phyloP scores from a whole-genome alignment of 2,888 invertebrate genomes.

The Asteroscopus sphinx region DNA sequence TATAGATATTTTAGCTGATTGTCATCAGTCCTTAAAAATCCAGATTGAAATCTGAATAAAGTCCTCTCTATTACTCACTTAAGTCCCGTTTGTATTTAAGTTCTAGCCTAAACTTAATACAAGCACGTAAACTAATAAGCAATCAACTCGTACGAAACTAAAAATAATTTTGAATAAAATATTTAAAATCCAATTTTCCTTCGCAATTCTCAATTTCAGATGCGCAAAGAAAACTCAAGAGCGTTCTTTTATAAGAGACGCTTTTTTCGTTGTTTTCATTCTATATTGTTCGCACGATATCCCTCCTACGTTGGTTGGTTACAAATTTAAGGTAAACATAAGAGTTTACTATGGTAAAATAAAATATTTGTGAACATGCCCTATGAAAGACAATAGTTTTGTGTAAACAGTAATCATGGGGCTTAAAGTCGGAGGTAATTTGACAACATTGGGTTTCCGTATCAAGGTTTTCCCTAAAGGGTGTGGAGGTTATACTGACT shows the following conservation, averaged over 20 bases:
- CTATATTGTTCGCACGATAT: background rate
- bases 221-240: slow-evolving; percentile 29
- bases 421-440: slow-evolving; percentile 5
- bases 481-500: no score
- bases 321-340: slow-evolving; percentile 9
- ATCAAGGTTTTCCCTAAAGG: no score
- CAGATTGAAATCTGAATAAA: no score
- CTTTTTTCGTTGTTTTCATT: slow-evolving; percentile 18
- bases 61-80: no score
- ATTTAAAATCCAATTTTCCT: slow-evolving; percentile 34
- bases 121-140: slow-evolving; percentile 22
- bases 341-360: background rate
- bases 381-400: background rate
- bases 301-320: background rate
- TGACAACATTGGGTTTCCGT: no score
- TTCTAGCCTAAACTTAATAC: slow-evolving; percentile 7
- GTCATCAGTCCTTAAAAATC: no score
- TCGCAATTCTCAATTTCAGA: slow-evolving; percentile 34
- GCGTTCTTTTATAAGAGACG: slow-evolving; percentile 7
- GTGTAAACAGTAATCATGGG: slow-evolving; percentile 6
- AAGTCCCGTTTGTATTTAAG: no score
- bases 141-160: slow-evolving; percentile 13
- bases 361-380: slow-evolving; percentile 4
- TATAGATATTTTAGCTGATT: no score
- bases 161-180: slow-evolving; percentile 27